Evolutionary conservation across 2,888 invertebrate species (phyloP), one percentile per base, ranked within the genome.

Genomic region (Hoplodrina blanda): DNA sequence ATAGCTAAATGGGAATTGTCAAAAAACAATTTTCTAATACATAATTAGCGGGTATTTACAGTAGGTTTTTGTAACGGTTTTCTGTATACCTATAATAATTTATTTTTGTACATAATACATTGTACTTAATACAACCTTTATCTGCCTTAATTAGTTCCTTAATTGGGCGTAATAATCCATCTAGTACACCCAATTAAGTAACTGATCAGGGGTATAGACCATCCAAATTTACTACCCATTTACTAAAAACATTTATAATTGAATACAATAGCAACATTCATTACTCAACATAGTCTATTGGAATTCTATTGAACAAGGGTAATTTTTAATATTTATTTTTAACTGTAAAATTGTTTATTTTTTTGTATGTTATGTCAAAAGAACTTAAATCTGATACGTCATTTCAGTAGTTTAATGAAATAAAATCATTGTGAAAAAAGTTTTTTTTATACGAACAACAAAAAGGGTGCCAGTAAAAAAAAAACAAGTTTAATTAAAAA

Each of bases 1-100:
- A 17, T 63, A 19, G 49, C 19, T 55, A 17, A 56, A 72, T 49
- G 62, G 50, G 50, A 68, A 78, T 74, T 69, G 63, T 54, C 25
- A 41, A 17, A 52, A 68, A 49, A 49, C 8, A 52, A 56, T 53
- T 59, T 53, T 62, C 17, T 1, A 8, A 10, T 30, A 37, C n/a
- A 15, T 30, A 62, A 56, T 57, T 62, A 33, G 57, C 53, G 17
- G 30, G 13, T 41, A 52, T 52, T 61, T 49, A 20, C 11, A 7
- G 11, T 17, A 13, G 25, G 15, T n/a, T 15, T 74, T 50, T 41
- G 20, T 44, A 2, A 25, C 2, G 17, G 33, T 49, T 46, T 19
- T 62, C 3, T 15, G n/a, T 7, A 15, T 25, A 1, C 46, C 6
- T 46, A 44, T 46, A 17, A 46, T 46, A 41, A 41, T 13, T 37